A percentile compares a stretch with the other conserved stretches of the same genome.
These are phyloP conservation scores for Akabosia matsudoensis DNA, from an alignment of 1,140 invertebrate genomes.

Conservation along the genomic window DNA sequence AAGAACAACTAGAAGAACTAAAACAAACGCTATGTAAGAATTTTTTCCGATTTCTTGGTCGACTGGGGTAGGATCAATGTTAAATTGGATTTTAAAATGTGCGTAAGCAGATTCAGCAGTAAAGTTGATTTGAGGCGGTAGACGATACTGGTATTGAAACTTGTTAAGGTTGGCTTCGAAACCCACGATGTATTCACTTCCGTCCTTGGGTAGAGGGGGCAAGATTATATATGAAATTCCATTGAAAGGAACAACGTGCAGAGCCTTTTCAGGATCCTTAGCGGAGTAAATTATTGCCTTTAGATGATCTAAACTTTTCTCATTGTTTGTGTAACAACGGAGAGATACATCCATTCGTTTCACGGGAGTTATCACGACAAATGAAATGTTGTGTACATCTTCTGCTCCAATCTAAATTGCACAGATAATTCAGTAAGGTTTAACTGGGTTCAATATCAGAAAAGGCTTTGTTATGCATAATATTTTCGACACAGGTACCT, in stretches of 20 bases:
- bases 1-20: constrained; percentile 38
- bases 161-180: constrained; percentile 41
- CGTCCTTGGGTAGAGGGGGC: constrained; percentile 44
- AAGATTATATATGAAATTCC: constrained; percentile 43
- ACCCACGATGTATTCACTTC: constrained; percentile 39
- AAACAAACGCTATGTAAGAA: constrained; percentile 42
- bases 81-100: constrained; percentile 42
- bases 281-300: constrained; percentile 36
- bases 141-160: constrained; percentile 37
- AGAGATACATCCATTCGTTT: constrained; percentile 41
- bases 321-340: constrained; percentile 37
- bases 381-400: constrained; percentile 35
- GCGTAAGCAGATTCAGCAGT: constrained; percentile 38
- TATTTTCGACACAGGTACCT: constrained; percentile 26
- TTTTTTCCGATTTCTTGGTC: constrained; percentile 46
- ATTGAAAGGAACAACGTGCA: constrained; percentile 38
- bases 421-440: background rate
- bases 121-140: constrained; percentile 42
- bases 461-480: too few relatives aligned
- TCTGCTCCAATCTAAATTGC: constrained; percentile 33
- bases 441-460: background rate
- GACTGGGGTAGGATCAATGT: constrained; percentile 34
- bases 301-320: constrained; percentile 38
- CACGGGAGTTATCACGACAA: constrained; percentile 38
- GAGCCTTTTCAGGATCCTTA: constrained; percentile 34